These are phyloP conservation scores for Campylomormyrus numenius DNA, from an alignment of 2,113 vertebrate genomes.

Conservation along the genomic window DNA sequence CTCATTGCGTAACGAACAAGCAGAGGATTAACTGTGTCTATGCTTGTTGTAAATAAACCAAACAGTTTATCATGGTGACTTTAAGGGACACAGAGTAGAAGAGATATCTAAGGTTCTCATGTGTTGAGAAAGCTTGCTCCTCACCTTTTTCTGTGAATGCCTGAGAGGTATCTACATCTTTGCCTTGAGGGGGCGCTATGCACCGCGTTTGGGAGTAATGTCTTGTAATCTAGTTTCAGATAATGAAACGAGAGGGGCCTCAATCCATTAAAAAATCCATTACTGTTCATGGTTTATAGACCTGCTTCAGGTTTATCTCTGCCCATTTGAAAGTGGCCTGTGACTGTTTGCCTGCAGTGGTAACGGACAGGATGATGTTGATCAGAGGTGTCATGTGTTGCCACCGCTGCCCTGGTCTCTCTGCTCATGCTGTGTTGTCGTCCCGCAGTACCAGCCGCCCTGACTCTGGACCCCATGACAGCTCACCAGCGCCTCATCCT, in stretches of 20 bases:
- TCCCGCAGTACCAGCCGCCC: constrained; percentile 74
- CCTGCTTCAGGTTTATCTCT: neutral
- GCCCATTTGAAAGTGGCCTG: neutral
- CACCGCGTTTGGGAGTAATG: neutral
- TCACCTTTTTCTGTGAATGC: neutral
- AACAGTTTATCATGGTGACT: neutral
- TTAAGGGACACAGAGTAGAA: neutral
- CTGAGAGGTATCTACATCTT: neutral
- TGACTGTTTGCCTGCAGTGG: neutral
- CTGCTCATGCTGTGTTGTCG: neutral
- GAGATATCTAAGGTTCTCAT: neutral
- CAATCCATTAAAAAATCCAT: neutral
- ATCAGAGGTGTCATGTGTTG: neutral
- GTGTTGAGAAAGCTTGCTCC: neutral
- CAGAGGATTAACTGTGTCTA: neutral
- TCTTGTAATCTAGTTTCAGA: neutral
- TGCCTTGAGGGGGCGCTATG: neutral
- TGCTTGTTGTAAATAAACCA: neutral
- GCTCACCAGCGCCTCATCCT: constrained; percentile 96
- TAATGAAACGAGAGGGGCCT: neutral
- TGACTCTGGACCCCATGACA: constrained; percentile 87
- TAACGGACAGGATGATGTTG: too few species aligned
- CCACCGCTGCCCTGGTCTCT: neutral
- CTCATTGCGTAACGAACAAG: neutral
- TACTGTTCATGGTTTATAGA: neutral